These are phyloP conservation scores for Spongia lamella DNA, from an alignment of 37 sponge, comb jelly and placozoan genomes.

Conservation along the genomic window DNA sequence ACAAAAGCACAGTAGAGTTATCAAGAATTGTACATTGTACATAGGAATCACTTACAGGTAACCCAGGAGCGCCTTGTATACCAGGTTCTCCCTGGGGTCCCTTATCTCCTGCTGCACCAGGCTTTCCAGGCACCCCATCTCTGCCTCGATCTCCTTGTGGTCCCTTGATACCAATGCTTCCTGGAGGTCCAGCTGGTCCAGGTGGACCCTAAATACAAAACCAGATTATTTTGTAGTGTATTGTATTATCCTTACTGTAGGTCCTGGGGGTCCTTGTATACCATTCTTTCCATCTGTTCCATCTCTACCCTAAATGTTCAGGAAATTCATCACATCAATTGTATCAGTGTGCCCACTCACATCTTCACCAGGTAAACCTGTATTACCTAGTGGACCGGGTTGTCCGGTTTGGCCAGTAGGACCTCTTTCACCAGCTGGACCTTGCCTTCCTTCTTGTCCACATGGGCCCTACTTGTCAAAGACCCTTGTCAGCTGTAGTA, in stretches of 20 bases:
- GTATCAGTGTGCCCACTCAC: too few relatives aligned
- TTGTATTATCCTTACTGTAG: too few relatives aligned
- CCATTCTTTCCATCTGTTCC: conserved; percentile 58
- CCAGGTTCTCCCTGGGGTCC: conserved; percentile 69
- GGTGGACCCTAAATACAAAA: conserved; percentile 32
- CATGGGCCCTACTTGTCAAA: too few relatives aligned
- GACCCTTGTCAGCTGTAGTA: too few relatives aligned
- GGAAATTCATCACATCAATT: neutral
- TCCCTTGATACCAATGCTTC: conserved; percentile 32
- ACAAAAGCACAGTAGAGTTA: neutral
- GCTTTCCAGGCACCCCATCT: conserved; percentile 3
- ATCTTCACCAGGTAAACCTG: conserved; percentile 17
- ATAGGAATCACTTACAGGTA: conserved; percentile 45
- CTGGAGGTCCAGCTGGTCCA: conserved; percentile 34
- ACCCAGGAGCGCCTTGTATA: conserved; percentile 43
- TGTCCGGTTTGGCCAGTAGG: conserved; percentile 19
- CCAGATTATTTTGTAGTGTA: too few relatives aligned
- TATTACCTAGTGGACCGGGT: conserved; percentile 19
- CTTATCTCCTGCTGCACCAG: conserved; percentile 49
- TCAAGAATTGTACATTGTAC: neutral
- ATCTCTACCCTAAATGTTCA: conserved; percentile 15
- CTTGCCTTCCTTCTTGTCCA: conserved; percentile 48
- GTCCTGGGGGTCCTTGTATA: conserved; percentile 54
- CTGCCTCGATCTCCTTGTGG: conserved; percentile 31
- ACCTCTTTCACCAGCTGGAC: conserved; percentile 30